Evolutionary conservation across 2,888 invertebrate genomes (phyloP).

Genomic region (Cheilosia vulpina): DNA sequence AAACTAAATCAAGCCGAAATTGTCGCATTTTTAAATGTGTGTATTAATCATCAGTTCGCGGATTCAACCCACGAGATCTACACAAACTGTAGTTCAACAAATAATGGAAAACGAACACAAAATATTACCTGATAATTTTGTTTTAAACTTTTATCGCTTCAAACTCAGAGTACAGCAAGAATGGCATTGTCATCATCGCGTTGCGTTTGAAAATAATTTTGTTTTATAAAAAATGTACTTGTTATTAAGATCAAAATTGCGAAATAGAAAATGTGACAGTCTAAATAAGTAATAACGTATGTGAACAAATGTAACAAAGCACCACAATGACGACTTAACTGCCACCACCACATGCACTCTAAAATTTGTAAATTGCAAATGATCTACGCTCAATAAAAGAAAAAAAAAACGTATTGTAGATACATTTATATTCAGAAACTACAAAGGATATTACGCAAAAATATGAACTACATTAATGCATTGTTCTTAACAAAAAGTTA

Average conservation of each 20-base stretch:
- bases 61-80: no score
- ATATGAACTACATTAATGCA: constrained; percentile 71
- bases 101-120: no score
- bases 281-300: not conserved
- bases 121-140: constrained; percentile 12
- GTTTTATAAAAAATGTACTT: constrained; percentile 39
- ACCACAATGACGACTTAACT: constrained; percentile 48
- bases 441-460: constrained; percentile 61
- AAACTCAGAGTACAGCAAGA: constrained; percentile 47
- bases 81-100: no score
- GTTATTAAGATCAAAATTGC: constrained; percentile 14
- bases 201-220: constrained; percentile 29
- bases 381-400: constrained; percentile 41
- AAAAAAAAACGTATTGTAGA: constrained; percentile 7
- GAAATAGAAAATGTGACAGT: constrained; percentile 3
- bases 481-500: constrained; percentile 39
- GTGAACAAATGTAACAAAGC: constrained; percentile 44
- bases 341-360: constrained; percentile 64
- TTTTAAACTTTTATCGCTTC: constrained; percentile 32
- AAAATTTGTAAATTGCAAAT: constrained; percentile 48
- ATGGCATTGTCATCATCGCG: constrained; percentile 59
- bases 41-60: no score
- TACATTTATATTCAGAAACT: constrained; percentile 42
- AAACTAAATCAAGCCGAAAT: no score
- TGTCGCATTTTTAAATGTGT: no score